These are phyloP conservation scores for Chrysolina americana DNA, from an alignment of 2,888 invertebrate genomes.

Conservation along the genomic window DNA sequence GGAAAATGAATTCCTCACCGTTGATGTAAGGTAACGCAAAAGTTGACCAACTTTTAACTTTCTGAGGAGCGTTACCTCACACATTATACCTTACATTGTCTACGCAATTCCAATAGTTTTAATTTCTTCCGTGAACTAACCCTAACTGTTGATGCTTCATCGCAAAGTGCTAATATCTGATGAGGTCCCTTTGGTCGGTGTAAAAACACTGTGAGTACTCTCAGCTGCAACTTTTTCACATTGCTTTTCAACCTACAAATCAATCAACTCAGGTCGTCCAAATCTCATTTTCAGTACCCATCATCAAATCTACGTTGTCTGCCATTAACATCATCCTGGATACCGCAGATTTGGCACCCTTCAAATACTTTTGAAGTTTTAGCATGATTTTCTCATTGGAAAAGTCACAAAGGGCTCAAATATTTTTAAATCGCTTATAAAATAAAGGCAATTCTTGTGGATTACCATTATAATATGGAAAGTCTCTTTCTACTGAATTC, in stretches of 20 bases:
- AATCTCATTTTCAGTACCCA: neutral
- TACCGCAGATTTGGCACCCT: slow-evolving; percentile 3
- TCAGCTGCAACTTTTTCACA: neutral
- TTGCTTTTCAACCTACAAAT: neutral
- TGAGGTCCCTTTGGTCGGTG: neutral
- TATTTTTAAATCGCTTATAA: no score
- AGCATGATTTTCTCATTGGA: neutral
- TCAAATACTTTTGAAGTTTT: neutral
- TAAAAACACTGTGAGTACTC: neutral
- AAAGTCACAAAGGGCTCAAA: slow-evolving; percentile 1
- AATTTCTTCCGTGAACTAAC: no score
- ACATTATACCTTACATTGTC: no score
- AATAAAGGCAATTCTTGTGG: no score
- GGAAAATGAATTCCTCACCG: no score
- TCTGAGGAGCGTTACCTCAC: no score
- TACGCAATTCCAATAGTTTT: no score
- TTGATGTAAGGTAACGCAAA: no score
- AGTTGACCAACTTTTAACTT: no score
- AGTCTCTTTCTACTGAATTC: no score
- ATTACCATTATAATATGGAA: no score
- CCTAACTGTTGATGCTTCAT: neutral
- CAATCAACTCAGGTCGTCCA: neutral
- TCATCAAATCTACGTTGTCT: slow-evolving; percentile 11
- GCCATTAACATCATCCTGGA: slow-evolving; percentile 7
- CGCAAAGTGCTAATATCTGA: neutral